Percentiles rank a stretch among this genome's conserved stretches.
Evolutionary conservation across 2,797 vertebrate species (phyloP).

Genomic region (Sebastes wilsoni): DNA sequence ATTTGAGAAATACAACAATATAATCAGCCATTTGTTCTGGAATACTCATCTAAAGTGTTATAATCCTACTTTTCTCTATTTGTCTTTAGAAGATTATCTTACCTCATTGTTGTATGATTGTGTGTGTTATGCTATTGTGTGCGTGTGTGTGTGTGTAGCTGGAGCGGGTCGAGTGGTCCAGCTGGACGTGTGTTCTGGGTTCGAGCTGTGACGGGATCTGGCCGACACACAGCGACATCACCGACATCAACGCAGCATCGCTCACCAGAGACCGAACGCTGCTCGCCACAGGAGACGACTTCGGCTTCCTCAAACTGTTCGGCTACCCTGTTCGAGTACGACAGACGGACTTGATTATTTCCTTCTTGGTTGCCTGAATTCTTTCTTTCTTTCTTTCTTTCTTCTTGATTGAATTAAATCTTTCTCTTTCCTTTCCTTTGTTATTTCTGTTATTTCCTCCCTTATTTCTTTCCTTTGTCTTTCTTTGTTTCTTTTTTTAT

Average conservation of each 20-base stretch:
- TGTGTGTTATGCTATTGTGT: background rate
- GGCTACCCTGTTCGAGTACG: conserved; percentile 91
- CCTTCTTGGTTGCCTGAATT: background rate
- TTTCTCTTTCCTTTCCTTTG: background rate
- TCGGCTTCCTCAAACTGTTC: conserved; percentile 95
- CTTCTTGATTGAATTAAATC: background rate
- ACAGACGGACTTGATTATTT: background rate
- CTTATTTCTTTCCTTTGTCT: background rate
- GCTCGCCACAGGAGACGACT: conserved; percentile 93
- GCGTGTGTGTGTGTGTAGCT: conserved; percentile 76
- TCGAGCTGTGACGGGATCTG: conserved; percentile 94
- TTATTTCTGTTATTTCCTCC: background rate
- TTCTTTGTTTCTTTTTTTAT: background rate
- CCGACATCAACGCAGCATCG: conserved; percentile 90
- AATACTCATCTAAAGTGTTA: background rate
- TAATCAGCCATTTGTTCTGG: background rate
- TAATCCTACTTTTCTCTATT: background rate
- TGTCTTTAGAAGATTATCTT: background rate
- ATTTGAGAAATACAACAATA: background rate
- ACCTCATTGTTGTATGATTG: background rate
- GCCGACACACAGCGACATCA: conserved; percentile 91
- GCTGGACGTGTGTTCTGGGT: conserved; percentile 92
- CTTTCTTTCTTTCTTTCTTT: background rate
- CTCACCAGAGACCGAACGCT: conserved; percentile 90
- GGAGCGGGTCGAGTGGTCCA: conserved; percentile 93